These are phyloP conservation scores for Cheilosia soror DNA, from an alignment of 2,888 invertebrate genomes.

Conservation along the genomic window DNA sequence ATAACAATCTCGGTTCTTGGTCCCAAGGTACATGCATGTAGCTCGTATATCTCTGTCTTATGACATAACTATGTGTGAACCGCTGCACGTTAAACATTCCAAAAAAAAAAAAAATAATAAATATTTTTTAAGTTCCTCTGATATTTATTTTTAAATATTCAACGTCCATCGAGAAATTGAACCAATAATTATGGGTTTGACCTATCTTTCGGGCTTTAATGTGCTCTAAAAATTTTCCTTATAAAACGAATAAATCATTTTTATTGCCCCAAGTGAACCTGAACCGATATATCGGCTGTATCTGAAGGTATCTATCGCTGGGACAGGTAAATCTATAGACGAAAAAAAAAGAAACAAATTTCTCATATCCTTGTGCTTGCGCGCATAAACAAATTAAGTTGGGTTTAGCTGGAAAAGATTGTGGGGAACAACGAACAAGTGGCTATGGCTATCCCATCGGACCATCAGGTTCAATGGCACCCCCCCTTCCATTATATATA, in stretches of 20 bases:
- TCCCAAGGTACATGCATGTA: constrained; percentile 33
- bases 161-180: constrained; percentile 67
- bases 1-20: constrained; percentile 49
- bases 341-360: constrained; percentile 25
- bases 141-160: constrained; percentile 59
- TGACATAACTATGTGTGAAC: constrained; percentile 73
- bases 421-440: constrained; percentile 30
- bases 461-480: constrained; percentile 68
- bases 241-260: constrained; percentile 75
- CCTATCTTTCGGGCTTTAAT: constrained; percentile 72
- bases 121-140: neutral
- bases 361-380: constrained; percentile 59
- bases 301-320: constrained; percentile 32
- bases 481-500: neutral
- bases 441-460: constrained; percentile 3
- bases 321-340: constrained; percentile 25
- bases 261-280: constrained; percentile 69
- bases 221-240: constrained; percentile 73
- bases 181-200: constrained; percentile 75
- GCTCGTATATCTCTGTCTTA: constrained; percentile 34
- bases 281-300: constrained; percentile 18
- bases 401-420: constrained; percentile 31
- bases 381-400: constrained; percentile 68
- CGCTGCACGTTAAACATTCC: constrained; percentile 31
- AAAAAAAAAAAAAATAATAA: neutral